Evolutionary conservation across 2,888 invertebrate genomes (phyloP), one percentile per base, ranked within the genome.

Genomic region (Geotrupes spiniger): DNA sequence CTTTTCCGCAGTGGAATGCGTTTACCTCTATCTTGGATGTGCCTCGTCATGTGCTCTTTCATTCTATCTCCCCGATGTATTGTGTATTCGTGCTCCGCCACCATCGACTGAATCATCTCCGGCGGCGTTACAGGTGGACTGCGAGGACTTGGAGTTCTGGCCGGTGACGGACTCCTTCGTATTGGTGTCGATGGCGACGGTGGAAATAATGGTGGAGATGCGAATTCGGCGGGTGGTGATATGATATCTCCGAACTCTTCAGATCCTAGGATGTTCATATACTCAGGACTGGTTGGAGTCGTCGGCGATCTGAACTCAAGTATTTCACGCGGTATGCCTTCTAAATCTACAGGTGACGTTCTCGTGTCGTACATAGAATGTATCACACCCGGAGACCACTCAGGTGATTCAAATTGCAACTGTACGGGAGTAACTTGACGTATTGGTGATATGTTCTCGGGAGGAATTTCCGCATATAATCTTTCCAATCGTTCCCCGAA

Each of bases 1-100:
- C 36, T n/a, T 29, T 33, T 33, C 4, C 17, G 5, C 8, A 49
- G 1, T 1, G 42, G 42, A 9, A 42, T 12, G 6, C 26, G 6
- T 44, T 39, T 52, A 36, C 44, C 45, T 42, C 48, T 48, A 29
- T 46, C 28, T 21, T 40, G 38, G 14, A 51, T 6, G 4, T 2
- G 2, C 5, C 27, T 36, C 1, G 38, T 36, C 41, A 51, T 43
- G 2, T 41, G 12, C 5, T 36, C 29, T 44, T 21, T 43, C 1
- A n/a, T 14, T 29, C 6, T 28, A 25, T 51, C 51, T 29, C 43
- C 40, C 31, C n/a, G 29, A 11, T 44, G 47, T 9, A 33, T 11
- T 10, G 51, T 51, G 8, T 38, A 47, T 37, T 40, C 14, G 26
- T 51, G 51, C 28, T 21, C 26, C 4, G 15, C 21, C 26, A 25